These are phyloP conservation scores for Tympanuchus pallidicinctus DNA, from an alignment of 2,113 vertebrate species.

Conservation along the genomic window DNA sequence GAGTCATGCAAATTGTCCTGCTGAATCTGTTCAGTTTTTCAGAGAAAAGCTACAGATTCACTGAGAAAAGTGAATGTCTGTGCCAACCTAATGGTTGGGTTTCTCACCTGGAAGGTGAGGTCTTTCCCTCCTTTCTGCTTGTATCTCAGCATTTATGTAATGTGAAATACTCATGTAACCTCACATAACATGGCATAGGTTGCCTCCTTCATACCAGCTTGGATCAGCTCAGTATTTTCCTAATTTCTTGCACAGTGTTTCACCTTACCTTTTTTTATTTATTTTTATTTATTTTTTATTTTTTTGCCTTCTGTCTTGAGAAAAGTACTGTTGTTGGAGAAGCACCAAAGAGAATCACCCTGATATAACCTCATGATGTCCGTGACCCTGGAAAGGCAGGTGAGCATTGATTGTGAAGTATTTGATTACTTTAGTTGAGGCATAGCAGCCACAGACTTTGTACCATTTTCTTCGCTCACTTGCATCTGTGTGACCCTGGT, in stretches of 20 bases:
- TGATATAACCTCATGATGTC: neutral
- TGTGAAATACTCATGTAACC: neutral
- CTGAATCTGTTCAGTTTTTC: neutral
- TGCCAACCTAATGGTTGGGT: neutral
- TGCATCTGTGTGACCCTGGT: neutral
- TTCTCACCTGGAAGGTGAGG: neutral
- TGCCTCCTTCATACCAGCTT: neutral
- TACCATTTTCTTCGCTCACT: slow-evolving; percentile 2
- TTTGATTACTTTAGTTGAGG: slow-evolving; percentile 37
- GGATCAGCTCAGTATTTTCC: neutral
- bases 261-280: neutral
- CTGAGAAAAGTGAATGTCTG: neutral
- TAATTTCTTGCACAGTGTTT: neutral
- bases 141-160: fast-evolving
- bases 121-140: neutral
- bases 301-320: neutral
- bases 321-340: neutral
- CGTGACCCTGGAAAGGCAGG: slow-evolving; percentile 4
- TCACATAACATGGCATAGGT: neutral
- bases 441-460: slow-evolving; percentile 47
- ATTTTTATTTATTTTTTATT: neutral
- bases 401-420: slow-evolving; percentile 40
- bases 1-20: neutral
- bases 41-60: neutral
- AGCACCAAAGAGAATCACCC: neutral